phyloP scores from a whole-genome alignment of 2,888 invertebrate genomes.

The Agrenia bidenticulata region DNA sequence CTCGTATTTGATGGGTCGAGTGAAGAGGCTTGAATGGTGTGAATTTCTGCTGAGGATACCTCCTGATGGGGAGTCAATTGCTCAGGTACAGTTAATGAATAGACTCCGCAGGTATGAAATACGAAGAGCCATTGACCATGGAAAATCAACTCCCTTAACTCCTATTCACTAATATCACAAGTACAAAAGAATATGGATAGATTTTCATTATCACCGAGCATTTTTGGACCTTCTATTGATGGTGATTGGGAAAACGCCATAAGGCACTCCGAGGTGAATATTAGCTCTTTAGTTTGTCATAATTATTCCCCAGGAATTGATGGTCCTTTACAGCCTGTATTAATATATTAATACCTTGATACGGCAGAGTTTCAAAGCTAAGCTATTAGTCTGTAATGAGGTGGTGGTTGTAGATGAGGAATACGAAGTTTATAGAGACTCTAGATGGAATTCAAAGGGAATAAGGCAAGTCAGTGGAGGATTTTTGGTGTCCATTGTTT shows the following conservation, averaged over 20 bases:
- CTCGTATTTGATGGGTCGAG: no score
- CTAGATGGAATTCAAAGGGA: no score
- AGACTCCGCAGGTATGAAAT: slow-evolving; percentile 22
- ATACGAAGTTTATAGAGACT: no score
- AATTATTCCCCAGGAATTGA: slow-evolving; percentile 1
- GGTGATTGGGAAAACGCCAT: slow-evolving; percentile 35
- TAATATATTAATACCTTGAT: no score
- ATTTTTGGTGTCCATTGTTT: slow-evolving; percentile 20
- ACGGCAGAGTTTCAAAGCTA: no score
- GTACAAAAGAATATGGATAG: slow-evolving; percentile 8
- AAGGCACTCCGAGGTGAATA: slow-evolving; percentile 17
- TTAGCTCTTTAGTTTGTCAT: slow-evolving; percentile 4
- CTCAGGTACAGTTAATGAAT: slow-evolving; percentile 8
- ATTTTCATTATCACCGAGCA: slow-evolving; percentile 8
- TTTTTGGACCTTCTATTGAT: slow-evolving; percentile 10
- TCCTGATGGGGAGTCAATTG: slow-evolving; percentile 48
- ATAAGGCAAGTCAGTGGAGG: neutral
- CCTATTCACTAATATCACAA: slow-evolving; percentile 7
- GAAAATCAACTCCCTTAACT: slow-evolving; percentile 7
- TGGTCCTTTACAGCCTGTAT: neutral
- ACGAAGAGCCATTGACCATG: slow-evolving; percentile 38
- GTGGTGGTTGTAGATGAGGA: no score
- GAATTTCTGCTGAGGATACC: slow-evolving; percentile 39
- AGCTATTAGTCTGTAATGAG: no score
- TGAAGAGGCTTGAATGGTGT: slow-evolving; percentile 24